phyloP scores from a whole-genome alignment of 2,888 invertebrate species.

The Tryphoninae sp. region DNA sequence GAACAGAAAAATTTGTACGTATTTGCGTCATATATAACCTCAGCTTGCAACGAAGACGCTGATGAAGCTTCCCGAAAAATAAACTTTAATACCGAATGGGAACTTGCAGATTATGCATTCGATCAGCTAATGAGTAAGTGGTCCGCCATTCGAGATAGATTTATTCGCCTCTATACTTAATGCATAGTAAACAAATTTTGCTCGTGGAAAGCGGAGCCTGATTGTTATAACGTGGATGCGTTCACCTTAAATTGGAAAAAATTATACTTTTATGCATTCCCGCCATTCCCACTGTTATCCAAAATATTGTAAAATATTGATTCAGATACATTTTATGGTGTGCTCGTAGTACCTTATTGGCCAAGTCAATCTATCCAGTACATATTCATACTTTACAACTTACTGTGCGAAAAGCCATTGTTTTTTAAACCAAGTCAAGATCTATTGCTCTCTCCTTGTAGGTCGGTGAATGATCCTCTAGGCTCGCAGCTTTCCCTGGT shows the following conservation, averaged over 20 bases:
- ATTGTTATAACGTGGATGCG: slow-evolving; percentile 1
- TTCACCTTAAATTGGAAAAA: slow-evolving; percentile 4
- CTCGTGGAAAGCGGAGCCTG: slow-evolving; percentile 16
- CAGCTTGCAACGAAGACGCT: slow-evolving; percentile 62
- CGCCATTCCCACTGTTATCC: slow-evolving; percentile 1
- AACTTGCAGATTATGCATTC: slow-evolving; percentile 29
- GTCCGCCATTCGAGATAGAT: slow-evolving; percentile 14
- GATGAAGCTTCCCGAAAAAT: slow-evolving; percentile 64
- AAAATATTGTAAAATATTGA: no score
- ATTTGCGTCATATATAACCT: slow-evolving; percentile 63
- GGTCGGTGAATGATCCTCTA: slow-evolving; percentile 24
- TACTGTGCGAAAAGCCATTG: slow-evolving; percentile 11
- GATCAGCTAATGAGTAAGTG: not conserved
- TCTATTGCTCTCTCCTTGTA: slow-evolving; percentile 32
- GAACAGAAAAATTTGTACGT: slow-evolving; percentile 57
- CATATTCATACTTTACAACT: not conserved
- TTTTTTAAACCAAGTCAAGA: slow-evolving; percentile 8
- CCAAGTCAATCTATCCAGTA: no score
- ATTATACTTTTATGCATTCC: slow-evolving; percentile 4
- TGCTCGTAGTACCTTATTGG: no score
- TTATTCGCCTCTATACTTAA: slow-evolving; percentile 25
- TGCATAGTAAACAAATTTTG: slow-evolving; percentile 1
- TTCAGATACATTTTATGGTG: no score
- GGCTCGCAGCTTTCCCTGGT: slow-evolving; percentile 41
- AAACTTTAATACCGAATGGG: slow-evolving; percentile 39